A percentile compares a stretch with the other conserved stretches of the same genome.
phyloP scores from a whole-genome alignment of 2,888 invertebrate genomes.

The Mechanitis mazaeus region DNA sequence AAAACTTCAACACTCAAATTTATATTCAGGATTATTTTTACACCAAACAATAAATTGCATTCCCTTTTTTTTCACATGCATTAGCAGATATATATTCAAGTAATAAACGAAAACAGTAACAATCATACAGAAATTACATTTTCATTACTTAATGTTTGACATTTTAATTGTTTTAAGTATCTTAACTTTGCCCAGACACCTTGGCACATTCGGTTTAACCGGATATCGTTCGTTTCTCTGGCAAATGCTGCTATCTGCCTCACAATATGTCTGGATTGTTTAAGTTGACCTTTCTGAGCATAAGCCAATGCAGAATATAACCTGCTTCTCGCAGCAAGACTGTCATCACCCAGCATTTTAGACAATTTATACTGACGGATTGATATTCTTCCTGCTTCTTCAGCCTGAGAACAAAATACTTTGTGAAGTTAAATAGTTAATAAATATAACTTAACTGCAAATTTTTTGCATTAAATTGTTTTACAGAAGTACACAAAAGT shows the following conservation, averaged over 20 bases:
- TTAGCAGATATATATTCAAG: background rate
- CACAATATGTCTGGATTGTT: conserved; percentile 79
- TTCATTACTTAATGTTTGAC: conserved; percentile 24
- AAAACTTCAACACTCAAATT: no score
- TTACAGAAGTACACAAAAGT: background rate
- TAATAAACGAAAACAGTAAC: conserved; percentile 7
- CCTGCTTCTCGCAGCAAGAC: conserved; percentile 86
- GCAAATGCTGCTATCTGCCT: conserved; percentile 57
- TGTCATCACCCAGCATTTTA: conserved; percentile 87
- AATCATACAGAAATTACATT: conserved; percentile 3
- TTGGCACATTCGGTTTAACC: conserved; percentile 87
- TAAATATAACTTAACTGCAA: no score
- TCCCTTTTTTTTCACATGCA: background rate
- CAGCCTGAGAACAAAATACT: conserved; percentile 78
- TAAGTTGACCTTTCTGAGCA: conserved; percentile 86
- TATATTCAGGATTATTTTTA: background rate
- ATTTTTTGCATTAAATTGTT: no score
- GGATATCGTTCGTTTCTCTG: conserved; percentile 72
- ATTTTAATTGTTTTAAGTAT: conserved; percentile 62
- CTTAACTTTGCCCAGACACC: conserved; percentile 91
- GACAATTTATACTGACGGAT: conserved; percentile 89
- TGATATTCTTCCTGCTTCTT: conserved; percentile 92
- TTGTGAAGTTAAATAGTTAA: background rate
- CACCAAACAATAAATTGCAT: background rate
- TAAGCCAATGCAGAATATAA: conserved; percentile 91